A percentile compares a stretch with the other conserved stretches of the same genome.
These are phyloP conservation scores for Ctenopoma multispine DNA, from an alignment of 2,797 vertebrate genomes.

Conservation along the genomic window DNA sequence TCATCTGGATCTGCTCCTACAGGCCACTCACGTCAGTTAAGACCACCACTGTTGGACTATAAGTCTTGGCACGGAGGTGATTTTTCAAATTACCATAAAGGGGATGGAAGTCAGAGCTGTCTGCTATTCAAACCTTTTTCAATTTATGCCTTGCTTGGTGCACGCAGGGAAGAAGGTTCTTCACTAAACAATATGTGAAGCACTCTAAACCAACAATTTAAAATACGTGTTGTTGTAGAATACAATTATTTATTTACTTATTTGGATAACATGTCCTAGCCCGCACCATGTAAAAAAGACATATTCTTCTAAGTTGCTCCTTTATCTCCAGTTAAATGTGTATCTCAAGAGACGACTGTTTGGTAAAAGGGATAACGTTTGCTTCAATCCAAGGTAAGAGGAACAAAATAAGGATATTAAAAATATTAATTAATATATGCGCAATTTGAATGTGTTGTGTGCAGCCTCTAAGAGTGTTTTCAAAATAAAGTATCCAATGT, in stretches of 20 bases:
- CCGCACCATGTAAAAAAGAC: background rate
- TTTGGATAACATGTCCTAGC: background rate
- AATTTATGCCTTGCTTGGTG: background rate
- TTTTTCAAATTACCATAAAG: background rate
- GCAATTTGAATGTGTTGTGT: too few species aligned
- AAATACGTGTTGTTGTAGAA: background rate
- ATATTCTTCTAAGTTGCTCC: too few species aligned
- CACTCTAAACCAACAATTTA: too few species aligned
- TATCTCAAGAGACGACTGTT: too few species aligned
- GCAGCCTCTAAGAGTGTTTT: fast-evolving
- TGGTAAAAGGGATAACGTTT: too few species aligned
- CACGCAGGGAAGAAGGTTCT: background rate
- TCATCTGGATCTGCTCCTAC: background rate
- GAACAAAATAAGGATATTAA: too few species aligned
- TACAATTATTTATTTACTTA: background rate
- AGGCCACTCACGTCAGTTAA: background rate
- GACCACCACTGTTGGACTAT: background rate
- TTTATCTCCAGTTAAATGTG: too few species aligned
- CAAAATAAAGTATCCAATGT: conserved; percentile 7
- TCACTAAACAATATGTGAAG: background rate
- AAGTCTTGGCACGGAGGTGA: background rate
- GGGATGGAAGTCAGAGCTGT: background rate
- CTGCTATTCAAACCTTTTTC: background rate
- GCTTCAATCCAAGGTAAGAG: too few species aligned
- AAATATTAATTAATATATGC: too few species aligned